Percentiles rank a stretch among this genome's conserved stretches.
phyloP scores from a whole-genome alignment of 1,140 invertebrate genomes.

The Ceratitis capitata region DNA sequence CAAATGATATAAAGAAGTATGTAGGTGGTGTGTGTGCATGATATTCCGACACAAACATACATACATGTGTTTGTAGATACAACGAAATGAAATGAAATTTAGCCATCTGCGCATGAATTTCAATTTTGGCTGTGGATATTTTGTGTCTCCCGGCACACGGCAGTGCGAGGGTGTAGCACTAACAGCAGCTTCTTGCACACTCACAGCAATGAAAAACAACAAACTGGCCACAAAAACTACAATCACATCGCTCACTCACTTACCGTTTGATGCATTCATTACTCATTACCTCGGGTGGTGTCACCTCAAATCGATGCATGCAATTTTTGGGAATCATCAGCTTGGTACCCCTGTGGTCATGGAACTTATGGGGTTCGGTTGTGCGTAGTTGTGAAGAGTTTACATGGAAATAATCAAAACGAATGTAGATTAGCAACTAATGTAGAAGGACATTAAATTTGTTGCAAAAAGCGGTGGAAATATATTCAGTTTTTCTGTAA shows the following conservation, averaged over 20 bases:
- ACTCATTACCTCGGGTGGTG: not conserved
- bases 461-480: too few species aligned
- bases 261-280: not conserved
- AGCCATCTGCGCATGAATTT: not conserved
- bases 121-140: not conserved
- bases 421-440: too few species aligned
- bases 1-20: too few species aligned
- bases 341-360: too few species aligned
- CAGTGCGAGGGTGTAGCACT: not conserved
- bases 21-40: too few species aligned
- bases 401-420: too few species aligned
- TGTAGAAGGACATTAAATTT: too few species aligned
- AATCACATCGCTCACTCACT: not conserved
- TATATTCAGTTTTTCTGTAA: too few species aligned
- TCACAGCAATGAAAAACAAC: not conserved
- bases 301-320: not conserved
- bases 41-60: not conserved
- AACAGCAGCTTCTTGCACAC: not conserved
- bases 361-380: too few species aligned
- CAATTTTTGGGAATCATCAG: not conserved
- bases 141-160: not conserved
- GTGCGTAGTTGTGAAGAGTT: too few species aligned
- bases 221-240: not conserved
- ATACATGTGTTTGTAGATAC: not conserved
- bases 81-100: not conserved